phyloP scores from a whole-genome alignment of 2,888 invertebrate species.

The Phyto melanocephala region DNA sequence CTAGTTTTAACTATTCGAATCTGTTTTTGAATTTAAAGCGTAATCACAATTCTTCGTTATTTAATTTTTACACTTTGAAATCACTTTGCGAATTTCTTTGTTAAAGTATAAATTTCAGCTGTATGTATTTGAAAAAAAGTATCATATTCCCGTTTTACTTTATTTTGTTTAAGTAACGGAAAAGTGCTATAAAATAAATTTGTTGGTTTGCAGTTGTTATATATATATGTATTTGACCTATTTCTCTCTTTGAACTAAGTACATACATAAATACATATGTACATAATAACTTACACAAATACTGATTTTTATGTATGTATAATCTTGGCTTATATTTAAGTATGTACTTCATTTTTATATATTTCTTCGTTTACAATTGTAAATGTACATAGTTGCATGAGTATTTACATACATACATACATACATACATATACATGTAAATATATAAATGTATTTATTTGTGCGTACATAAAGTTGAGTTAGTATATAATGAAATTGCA shows the following conservation, averaged over 20 bases:
- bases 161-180: not conserved
- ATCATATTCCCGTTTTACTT: slow-evolving; percentile 20
- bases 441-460: not conserved
- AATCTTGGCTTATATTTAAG: not conserved
- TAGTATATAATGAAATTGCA: not conserved
- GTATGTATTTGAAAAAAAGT: too few species aligned
- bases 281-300: not conserved
- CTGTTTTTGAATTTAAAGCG: too few species aligned
- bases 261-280: not conserved
- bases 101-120: too few species aligned
- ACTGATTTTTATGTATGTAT: not conserved
- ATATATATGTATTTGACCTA: slow-evolving; percentile 45
- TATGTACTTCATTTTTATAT: not conserved
- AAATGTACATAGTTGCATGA: not conserved
- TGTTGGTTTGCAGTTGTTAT: not conserved
- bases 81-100: too few species aligned
- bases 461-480: not conserved
- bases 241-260: not conserved
- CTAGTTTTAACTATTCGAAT: too few species aligned
- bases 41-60: too few species aligned
- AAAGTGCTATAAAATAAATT: not conserved
- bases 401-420: not conserved
- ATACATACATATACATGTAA: not conserved
- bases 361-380: not conserved
- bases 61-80: too few species aligned